Conservation (phyloP, 2,113 vertebrate species). For the Varanus komodoensis region DNA sequence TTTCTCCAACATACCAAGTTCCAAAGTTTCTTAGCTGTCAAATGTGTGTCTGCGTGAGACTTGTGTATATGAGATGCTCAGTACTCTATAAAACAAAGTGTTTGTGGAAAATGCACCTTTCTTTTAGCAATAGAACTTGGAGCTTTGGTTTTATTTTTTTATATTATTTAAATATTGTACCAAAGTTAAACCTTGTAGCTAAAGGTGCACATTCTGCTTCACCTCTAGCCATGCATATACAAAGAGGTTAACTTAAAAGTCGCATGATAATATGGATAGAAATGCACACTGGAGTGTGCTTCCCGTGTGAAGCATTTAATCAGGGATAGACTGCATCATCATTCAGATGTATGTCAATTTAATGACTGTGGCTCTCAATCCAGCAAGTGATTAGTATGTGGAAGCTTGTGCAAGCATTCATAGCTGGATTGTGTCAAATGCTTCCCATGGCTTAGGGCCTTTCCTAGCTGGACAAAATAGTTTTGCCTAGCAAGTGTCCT, state of each 20-base stretch:
- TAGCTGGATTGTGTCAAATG: not conserved
- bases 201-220: not conserved
- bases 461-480: not conserved
- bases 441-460: not conserved
- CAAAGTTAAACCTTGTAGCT: conserved; percentile 46
- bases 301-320: not conserved
- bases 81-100: not conserved
- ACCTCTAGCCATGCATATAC: not conserved
- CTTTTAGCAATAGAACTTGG: conserved; percentile 33
- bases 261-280: not conserved
- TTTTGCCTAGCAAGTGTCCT: not conserved
- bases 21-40: not conserved
- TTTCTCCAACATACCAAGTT: not conserved
- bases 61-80: not conserved
- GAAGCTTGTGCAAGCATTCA: not conserved
- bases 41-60: not conserved
- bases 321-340: not conserved
- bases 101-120: not conserved
- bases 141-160: not conserved
- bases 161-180: conserved; percentile 35
- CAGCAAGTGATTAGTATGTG: not conserved
- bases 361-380: not conserved
- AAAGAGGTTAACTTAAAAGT: not conserved
- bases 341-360: not conserved
- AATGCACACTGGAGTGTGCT: not conserved